phyloP scores from a whole-genome alignment of 2,888 invertebrate genomes.

The Lucinisca nassula region DNA sequence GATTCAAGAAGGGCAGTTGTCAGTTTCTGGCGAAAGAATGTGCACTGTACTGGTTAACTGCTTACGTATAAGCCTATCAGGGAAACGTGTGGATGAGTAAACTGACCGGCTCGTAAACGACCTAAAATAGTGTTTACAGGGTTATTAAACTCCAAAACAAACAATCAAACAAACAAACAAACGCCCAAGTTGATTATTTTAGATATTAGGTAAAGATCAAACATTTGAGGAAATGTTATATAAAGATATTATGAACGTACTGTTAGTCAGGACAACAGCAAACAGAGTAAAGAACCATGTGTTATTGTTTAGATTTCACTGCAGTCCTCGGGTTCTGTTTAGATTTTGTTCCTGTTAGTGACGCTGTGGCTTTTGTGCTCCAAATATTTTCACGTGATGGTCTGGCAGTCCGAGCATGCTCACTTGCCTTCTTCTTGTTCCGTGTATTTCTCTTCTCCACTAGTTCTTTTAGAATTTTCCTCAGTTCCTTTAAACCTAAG shows the following conservation, averaged over 20 bases:
- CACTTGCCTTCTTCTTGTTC: constrained; percentile 80
- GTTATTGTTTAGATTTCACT: not conserved
- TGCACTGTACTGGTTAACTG: too few relatives aligned
- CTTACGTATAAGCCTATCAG: too few relatives aligned
- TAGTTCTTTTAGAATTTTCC: constrained; percentile 77
- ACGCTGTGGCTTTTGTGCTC: constrained; percentile 71
- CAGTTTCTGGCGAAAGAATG: too few relatives aligned
- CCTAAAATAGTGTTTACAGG: too few relatives aligned
- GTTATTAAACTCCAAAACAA: too few relatives aligned
- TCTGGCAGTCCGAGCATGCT: constrained; percentile 57
- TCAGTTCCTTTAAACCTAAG: constrained; percentile 74
- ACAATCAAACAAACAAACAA: too few relatives aligned
- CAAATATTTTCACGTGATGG: constrained; percentile 58
- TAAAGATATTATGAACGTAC: not conserved
- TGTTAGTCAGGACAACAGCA: not conserved
- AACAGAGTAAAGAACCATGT: not conserved
- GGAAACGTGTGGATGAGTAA: too few relatives aligned
- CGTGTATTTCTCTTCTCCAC: constrained; percentile 78
- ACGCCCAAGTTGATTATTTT: too few relatives aligned
- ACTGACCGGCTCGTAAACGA: too few relatives aligned
- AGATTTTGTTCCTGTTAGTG: constrained; percentile 74
- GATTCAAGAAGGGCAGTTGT: too few relatives aligned
- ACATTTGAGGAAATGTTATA: too few relatives aligned
- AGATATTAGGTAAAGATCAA: too few relatives aligned
- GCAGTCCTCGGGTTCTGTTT: constrained; percentile 12